Conservation (phyloP, 2,113 vertebrate genomes). For the Galemys pyrenaicus region DNA sequence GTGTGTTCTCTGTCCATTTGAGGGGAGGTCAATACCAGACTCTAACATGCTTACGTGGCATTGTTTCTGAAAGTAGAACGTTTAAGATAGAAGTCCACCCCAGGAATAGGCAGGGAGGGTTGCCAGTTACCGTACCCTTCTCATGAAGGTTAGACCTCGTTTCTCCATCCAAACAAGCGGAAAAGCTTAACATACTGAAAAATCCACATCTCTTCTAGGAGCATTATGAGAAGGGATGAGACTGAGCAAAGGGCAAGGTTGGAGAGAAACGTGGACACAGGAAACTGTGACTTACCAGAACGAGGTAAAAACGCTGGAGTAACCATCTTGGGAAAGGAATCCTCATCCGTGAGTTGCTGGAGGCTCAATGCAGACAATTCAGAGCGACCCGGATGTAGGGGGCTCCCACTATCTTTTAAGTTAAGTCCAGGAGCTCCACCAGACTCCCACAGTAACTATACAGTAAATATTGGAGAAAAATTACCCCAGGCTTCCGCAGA, state of each 20-base stretch:
- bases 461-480: background rate
- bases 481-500: background rate
- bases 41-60: background rate
- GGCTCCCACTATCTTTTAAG: background rate
- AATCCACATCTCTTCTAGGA: background rate
- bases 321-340: background rate
- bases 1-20: too few species aligned
- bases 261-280: background rate
- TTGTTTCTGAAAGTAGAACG: background rate
- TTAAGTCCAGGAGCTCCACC: background rate
- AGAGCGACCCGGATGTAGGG: background rate
- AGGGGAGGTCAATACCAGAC: too few species aligned
- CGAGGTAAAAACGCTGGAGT: rapidly evolving
- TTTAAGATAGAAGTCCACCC: background rate
- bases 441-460: background rate
- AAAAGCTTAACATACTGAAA: background rate
- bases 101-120: background rate
- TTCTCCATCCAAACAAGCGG: background rate
- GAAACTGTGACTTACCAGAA: background rate
- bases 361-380: background rate
- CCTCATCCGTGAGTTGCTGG: background rate
- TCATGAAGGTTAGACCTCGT: background rate
- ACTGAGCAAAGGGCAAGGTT: background rate
- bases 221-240: background rate
- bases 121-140: background rate